Conservation (phyloP, 2,888 invertebrate species). For the Chaetogeoica ovagalla region DNA sequence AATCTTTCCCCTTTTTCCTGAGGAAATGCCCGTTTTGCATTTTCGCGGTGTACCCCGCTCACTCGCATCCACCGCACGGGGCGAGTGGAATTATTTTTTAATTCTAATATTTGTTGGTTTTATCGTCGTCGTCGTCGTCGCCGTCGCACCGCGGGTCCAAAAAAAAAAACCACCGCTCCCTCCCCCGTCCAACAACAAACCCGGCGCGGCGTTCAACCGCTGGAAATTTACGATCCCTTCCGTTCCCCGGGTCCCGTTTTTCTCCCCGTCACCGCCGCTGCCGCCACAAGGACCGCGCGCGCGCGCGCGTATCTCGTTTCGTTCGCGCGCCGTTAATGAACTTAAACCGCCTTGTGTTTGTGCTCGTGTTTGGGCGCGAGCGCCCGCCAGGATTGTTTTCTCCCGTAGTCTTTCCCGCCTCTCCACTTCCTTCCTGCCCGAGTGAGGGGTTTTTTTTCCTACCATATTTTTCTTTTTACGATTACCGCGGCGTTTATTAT, state of each 20-base stretch:
- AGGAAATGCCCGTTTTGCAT: conserved; percentile 56
- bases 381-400: conserved; percentile 38
- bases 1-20: conserved; percentile 54
- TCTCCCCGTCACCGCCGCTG: background rate
- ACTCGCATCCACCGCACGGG: conserved; percentile 40
- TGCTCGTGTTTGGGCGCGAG: background rate
- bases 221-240: conserved; percentile 49
- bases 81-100: conserved; percentile 56
- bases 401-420: background rate
- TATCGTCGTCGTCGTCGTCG: conserved; percentile 52
- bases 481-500: conserved; percentile 11
- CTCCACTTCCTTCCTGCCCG: background rate
- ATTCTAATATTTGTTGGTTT: conserved; percentile 56
- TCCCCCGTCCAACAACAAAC: no score
- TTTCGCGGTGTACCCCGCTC: background rate
- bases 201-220: conserved; percentile 14
- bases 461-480: conserved; percentile 14
- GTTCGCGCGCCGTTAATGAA: conserved; percentile 43
- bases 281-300: background rate
- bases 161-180: no score
- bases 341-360: conserved; percentile 44
- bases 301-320: conserved; percentile 36
- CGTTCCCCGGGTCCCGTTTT: conserved; percentile 1
- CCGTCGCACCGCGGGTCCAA: conserved; percentile 21
- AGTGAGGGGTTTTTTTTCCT: background rate